Base-by-base conservation (phyloP, 2,113 vertebrate species). In the Apistogramma diplotaenia region DNA sequence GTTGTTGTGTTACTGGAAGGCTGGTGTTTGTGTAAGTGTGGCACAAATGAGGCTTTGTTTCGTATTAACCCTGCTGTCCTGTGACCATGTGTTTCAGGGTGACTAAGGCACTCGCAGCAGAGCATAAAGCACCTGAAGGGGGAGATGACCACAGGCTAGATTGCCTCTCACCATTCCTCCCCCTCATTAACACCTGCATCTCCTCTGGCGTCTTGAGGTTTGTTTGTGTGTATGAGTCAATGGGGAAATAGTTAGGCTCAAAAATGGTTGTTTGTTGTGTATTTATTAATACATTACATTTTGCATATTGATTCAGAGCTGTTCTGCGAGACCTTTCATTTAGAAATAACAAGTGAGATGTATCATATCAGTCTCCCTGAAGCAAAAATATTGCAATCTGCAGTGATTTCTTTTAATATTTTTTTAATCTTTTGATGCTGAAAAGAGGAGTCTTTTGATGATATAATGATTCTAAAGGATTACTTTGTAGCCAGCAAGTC, bases 11-110 rank as follows among this genome's bases (percentile, higher is more conserved):
- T 60, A 74, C 62, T 85, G 70, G 86, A 77, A 89, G 83, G 25
- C 7, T 25, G 33, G 77, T 79, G 74, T 89, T 86, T 84, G 80
- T 83, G 49, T 79, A 49, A 79, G 74, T 72, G 74, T 23, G 37
- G 56, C 77, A 90, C 87, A 91, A 83, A 89, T 23, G 51, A 62
- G 59, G 25, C 78, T 90, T 87, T 92, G 85, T 93, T 77, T 21
- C 21, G 21, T 35, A 67, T 74, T 85, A 87, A 83, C 84, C 67
- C 82, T 37, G 56, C 86, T 91, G 87, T 91, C 87, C 86, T 91
- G 89, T 93, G 91, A 92, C 89, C 81, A 46, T 91, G 79, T 82
- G 71, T 91, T 93, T 79, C 84, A 94, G 94, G 73, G 89, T 94
- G 53, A 92, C 62, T 82, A 85, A 87, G 80, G 89, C 23, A 29